A percentile compares a stretch with the other conserved stretches of the same genome.
Conservation (phyloP, 2,113 vertebrate species). For the Clarias magur region DNA sequence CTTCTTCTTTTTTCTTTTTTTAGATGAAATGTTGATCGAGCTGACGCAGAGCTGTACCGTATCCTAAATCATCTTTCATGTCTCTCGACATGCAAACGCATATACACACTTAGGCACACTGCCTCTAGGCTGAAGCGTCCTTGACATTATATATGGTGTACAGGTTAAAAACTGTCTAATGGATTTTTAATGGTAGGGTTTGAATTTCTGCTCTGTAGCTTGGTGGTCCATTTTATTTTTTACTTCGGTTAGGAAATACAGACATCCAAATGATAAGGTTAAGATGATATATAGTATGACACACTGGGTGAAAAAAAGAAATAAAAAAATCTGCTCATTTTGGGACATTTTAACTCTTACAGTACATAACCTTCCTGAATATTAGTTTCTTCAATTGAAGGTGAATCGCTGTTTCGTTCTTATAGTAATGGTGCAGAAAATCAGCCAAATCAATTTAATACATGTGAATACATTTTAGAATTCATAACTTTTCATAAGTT, state of each 20-base stretch:
- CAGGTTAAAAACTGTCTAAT: conserved; percentile 45
- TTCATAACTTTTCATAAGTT: no score
- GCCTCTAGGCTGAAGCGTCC: conserved; percentile 8
- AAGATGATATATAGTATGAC: background rate
- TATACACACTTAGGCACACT: conserved; percentile 1
- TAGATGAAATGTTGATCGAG: conserved; percentile 63
- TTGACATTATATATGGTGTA: conserved; percentile 16
- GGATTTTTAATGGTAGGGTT: conserved; percentile 55
- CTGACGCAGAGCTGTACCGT: conserved; percentile 64
- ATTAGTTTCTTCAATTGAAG: background rate
- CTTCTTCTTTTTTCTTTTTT: conserved; percentile 50
- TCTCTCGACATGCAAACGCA: background rate
- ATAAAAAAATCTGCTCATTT: background rate
- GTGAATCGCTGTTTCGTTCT: background rate
- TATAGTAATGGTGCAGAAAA: background rate
- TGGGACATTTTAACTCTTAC: background rate
- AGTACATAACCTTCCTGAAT: background rate
- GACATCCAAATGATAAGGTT: conserved; percentile 14
- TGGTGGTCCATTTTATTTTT: conserved; percentile 22
- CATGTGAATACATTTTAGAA: background rate
- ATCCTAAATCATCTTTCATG: conserved; percentile 56
- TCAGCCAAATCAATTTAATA: background rate
- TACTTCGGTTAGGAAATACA: background rate
- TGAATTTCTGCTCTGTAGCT: conserved; percentile 29
- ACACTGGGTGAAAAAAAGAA: no score